A percentile compares a stretch with the other conserved stretches of the same genome.
phyloP scores from a whole-genome alignment of 2,888 invertebrate species.

The Campoplex capitator region DNA sequence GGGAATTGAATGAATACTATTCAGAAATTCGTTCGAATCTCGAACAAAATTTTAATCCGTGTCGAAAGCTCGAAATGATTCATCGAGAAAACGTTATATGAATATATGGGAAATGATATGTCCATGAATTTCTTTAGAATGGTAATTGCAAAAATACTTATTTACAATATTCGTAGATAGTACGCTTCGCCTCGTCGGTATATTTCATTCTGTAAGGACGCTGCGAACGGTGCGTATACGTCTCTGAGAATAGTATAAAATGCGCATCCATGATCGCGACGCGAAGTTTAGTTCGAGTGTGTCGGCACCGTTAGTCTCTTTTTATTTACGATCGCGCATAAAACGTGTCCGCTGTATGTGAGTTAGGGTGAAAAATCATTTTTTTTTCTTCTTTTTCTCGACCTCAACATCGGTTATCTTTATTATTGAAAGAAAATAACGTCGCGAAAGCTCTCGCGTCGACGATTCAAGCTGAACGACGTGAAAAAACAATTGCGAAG shows the following conservation, averaged over 20 bases:
- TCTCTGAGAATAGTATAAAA: not conserved
- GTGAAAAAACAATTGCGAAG: slow-evolving; percentile 7
- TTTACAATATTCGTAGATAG: not conserved
- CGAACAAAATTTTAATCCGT: slow-evolving; percentile 1
- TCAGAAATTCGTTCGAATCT: slow-evolving; percentile 29
- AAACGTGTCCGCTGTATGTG: slow-evolving; percentile 65
- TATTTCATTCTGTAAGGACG: not conserved
- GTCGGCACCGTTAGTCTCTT: slow-evolving; percentile 61
- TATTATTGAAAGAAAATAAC: slow-evolving; percentile 37
- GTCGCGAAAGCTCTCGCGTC: slow-evolving; percentile 2
- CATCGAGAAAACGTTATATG: slow-evolving; percentile 45
- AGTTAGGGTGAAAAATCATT: slow-evolving; percentile 43
- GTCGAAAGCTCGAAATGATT: slow-evolving; percentile 43
- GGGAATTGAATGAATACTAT: slow-evolving; percentile 10
- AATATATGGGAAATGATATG: not conserved
- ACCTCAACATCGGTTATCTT: slow-evolving; percentile 1
- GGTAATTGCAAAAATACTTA: not conserved
- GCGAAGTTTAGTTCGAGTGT: slow-evolving; percentile 32
- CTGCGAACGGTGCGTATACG: not conserved
- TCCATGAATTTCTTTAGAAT: not conserved
- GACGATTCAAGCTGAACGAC: not conserved
- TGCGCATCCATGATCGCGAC: slow-evolving; percentile 21
- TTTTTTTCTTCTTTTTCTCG: slow-evolving; percentile 1
- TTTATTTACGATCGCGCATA: slow-evolving; percentile 77
- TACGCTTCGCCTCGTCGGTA: not conserved